Percentiles rank a stretch among this genome's conserved stretches.
Evolutionary conservation across 1,140 invertebrate genomes (phyloP).

Genomic region (Mycetomoellerius zeteki): DNA sequence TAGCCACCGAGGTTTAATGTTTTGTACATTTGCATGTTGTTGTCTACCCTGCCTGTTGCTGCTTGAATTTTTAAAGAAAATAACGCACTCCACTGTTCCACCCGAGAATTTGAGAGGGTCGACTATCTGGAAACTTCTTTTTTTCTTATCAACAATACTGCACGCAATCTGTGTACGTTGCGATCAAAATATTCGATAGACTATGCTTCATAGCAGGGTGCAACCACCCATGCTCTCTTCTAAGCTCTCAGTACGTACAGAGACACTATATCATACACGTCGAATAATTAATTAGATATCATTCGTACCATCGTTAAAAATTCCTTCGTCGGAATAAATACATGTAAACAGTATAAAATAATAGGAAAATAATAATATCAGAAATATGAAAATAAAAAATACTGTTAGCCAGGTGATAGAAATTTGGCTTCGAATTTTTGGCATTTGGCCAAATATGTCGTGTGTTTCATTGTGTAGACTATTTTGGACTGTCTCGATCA

Average conservation of each 20-base stretch:
- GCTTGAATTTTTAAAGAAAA: slow-evolving; percentile 52
- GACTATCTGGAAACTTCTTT: slow-evolving; percentile 25
- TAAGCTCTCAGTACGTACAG: not conserved
- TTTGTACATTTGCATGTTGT: not conserved
- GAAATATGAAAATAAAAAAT: slow-evolving; percentile 20
- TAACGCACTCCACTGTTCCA: not conserved
- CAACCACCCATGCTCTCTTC: no score
- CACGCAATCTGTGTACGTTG: slow-evolving; percentile 7
- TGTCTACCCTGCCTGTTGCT: not conserved
- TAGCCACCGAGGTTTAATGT: slow-evolving; percentile 9
- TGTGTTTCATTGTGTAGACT: not conserved
- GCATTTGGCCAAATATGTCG: slow-evolving; percentile 31
- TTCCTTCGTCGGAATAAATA: not conserved
- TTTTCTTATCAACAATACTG: not conserved
- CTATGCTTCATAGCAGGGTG: not conserved
- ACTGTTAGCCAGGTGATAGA: not conserved
- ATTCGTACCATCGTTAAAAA: not conserved
- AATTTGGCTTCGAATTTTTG: slow-evolving; percentile 36
- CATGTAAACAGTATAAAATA: not conserved
- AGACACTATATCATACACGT: not conserved
- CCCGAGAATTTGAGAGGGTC: slow-evolving; percentile 4
- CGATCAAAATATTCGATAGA: slow-evolving; percentile 56
- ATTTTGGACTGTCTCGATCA: not conserved
- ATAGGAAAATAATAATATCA: not conserved
- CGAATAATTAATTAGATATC: not conserved